Evolutionary conservation across 2,797 vertebrate genomes (phyloP), one percentile per base, ranked within the genome.

Genomic region (Tenualosa ilisha): DNA sequence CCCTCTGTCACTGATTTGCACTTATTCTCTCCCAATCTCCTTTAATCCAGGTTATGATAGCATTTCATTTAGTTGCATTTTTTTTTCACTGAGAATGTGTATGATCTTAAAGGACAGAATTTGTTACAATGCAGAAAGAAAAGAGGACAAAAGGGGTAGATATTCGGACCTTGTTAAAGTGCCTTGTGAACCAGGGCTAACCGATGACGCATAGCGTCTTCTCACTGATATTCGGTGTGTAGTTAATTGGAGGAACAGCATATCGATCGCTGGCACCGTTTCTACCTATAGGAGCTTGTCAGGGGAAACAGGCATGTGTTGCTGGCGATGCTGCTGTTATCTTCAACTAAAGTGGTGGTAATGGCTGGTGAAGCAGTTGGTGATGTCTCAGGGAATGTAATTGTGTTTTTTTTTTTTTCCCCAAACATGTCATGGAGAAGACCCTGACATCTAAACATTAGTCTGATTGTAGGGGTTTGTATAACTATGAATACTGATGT

Each of bases 241-340:
- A 85, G 86, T 91, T 90, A 87, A 90, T 89, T 90, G 86, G 87
- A 83, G 87, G 85, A 84, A 88, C 68, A 75, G 86, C 83, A 72
- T 81, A 89, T 90, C 85, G 85, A 90, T 91, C 84, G 24, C 54
- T 56, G 81, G 85, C 81, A 72, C 65, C 82, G 84, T 85, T 51
- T 88, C 72, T 46, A 79, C 81, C 86, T 50, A 59, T 87, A 85
- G 85, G 85, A 72, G 59, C 50, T 84, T 43, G 85, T 82, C 86
- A 46, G 53, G 31, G 82, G 46, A 56, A 37, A 56, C 59, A 11
- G 51, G 51, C 65, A 72, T 49, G n/a, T 79, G 65, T 26, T 79
- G 31, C 68, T 63, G 84, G 75, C 31, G 68, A 59, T 82, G 84
- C 87, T 86, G 81, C 85, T 85, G 86, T 87, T 87, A 43, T 75